phyloP scores from a whole-genome alignment of 2,113 vertebrate genomes.

The Poeciliopsis retropinna region DNA sequence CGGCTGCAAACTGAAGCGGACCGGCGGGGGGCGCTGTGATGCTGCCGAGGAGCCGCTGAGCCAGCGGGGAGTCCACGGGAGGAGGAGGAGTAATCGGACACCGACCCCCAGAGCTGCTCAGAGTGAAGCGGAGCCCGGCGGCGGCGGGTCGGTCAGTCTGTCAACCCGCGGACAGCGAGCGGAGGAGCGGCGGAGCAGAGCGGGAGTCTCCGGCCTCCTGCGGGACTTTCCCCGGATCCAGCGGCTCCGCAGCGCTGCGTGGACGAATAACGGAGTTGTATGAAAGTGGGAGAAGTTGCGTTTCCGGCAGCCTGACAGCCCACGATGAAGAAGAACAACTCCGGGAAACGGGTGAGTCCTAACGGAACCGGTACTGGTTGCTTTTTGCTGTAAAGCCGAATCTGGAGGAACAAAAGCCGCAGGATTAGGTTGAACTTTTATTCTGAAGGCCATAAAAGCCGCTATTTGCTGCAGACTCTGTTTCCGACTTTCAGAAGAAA shows the following conservation, averaged over 20 bases:
- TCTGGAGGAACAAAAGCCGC: slow-evolving; percentile 45
- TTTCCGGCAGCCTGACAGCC: slow-evolving; percentile 20
- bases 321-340: slow-evolving; percentile 64
- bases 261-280: slow-evolving; percentile 34
- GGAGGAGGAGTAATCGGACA: slow-evolving; percentile 64
- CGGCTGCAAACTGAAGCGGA: too few species aligned
- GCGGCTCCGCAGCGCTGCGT: neutral
- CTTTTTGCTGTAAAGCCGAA: neutral
- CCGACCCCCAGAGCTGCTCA: slow-evolving; percentile 39
- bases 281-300: slow-evolving; percentile 25
- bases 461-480: neutral
- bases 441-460: slow-evolving; percentile 42
- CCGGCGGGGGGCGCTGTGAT: slow-evolving; percentile 41
- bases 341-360: slow-evolving; percentile 63
- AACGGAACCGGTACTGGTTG: neutral
- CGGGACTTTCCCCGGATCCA: neutral
- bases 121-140: slow-evolving; percentile 31
- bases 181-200: slow-evolving; percentile 4
- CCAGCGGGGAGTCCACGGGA: slow-evolving; percentile 44
- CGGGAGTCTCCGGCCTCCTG: slow-evolving; percentile 20
- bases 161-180: neutral
- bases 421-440: slow-evolving; percentile 40
- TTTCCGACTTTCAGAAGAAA: slow-evolving; percentile 58
- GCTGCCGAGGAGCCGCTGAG: slow-evolving; percentile 63
- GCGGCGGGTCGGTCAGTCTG: slow-evolving; percentile 16